Percentiles rank a stretch among this genome's conserved stretches.
phyloP scores from a whole-genome alignment of 2,888 invertebrate species.

The Trichogramma evanescens region DNA sequence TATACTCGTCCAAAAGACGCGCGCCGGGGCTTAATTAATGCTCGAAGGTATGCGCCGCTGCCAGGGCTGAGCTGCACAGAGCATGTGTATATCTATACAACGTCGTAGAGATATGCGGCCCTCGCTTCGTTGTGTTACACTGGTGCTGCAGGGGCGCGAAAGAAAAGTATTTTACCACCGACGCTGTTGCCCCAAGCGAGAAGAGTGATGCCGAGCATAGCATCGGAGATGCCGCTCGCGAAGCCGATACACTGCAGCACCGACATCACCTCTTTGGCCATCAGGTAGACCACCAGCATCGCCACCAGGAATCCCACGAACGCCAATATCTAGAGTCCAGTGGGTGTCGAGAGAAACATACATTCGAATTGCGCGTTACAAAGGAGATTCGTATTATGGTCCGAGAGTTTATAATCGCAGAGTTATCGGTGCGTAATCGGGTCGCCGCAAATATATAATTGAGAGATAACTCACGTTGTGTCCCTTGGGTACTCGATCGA shows the following conservation, averaged over 20 bases:
- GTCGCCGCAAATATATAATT: too few species aligned
- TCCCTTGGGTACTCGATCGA: conserved; percentile 33
- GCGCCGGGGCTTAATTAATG: too few species aligned
- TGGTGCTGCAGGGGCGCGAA: background rate
- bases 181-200: conserved; percentile 62
- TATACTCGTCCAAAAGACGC: too few species aligned
- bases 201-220: conserved; percentile 58
- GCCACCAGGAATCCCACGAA: conserved; percentile 54
- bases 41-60: too few species aligned
- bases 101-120: background rate
- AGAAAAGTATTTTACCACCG: conserved; percentile 42
- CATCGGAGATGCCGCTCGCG: conserved; percentile 53
- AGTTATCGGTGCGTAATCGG: too few species aligned
- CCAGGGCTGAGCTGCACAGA: too few species aligned
- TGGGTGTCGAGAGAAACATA: background rate
- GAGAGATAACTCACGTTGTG: conserved; percentile 36
- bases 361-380: background rate
- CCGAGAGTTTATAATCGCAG: too few species aligned
- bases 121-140: background rate
- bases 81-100: too few species aligned
- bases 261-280: conserved; percentile 58
- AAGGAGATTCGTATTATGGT: too few species aligned
- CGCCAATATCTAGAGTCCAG: conserved; percentile 43
- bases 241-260: conserved; percentile 54
- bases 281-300: conserved; percentile 55